These are phyloP conservation scores for Drosophila carrolli DNA, from an alignment of 1,140 invertebrate species.

Conservation along the genomic window DNA sequence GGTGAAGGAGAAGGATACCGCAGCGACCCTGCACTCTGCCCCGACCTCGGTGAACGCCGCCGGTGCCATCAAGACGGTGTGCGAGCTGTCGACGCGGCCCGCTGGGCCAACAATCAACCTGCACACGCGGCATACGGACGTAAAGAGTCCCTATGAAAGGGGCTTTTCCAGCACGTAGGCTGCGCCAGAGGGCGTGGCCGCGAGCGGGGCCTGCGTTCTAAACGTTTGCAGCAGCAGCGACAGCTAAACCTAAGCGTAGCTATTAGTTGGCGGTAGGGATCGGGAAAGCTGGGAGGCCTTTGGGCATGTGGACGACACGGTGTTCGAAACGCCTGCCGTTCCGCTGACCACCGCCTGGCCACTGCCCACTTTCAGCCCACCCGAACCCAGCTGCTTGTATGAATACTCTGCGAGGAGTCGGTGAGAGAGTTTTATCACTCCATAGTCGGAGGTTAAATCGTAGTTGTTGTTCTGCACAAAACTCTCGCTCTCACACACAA, in stretches of 20 bases:
- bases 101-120: conserved; percentile 78
- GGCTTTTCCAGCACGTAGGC: conserved; percentile 78
- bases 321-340: conserved; percentile 63
- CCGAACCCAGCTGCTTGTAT: conserved; percentile 53
- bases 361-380: conserved; percentile 4
- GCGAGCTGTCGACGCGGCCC: conserved; percentile 75
- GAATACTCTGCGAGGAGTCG: conserved; percentile 80
- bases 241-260: conserved; percentile 78
- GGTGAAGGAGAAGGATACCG: conserved; percentile 29
- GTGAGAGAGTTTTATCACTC: conserved; percentile 83
- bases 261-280: conserved; percentile 66
- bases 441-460: conserved; percentile 79
- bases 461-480: conserved; percentile 82
- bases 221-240: conserved; percentile 69
- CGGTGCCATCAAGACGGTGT: conserved; percentile 82
- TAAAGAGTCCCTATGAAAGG: conserved; percentile 76
- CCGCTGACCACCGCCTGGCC: conserved; percentile 8
- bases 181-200: conserved; percentile 42
- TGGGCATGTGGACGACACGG: conserved; percentile 33
- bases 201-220: conserved; percentile 56
- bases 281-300: conserved; percentile 6
- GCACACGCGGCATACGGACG: conserved; percentile 80
- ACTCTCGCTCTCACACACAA: conserved; percentile 68
- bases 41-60: conserved; percentile 61
- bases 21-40: conserved; percentile 40